Percentiles rank a stretch among this genome's conserved stretches.
Conservation (phyloP, 1,140 invertebrate genomes). For the Caenorhabditis brenneri region DNA sequence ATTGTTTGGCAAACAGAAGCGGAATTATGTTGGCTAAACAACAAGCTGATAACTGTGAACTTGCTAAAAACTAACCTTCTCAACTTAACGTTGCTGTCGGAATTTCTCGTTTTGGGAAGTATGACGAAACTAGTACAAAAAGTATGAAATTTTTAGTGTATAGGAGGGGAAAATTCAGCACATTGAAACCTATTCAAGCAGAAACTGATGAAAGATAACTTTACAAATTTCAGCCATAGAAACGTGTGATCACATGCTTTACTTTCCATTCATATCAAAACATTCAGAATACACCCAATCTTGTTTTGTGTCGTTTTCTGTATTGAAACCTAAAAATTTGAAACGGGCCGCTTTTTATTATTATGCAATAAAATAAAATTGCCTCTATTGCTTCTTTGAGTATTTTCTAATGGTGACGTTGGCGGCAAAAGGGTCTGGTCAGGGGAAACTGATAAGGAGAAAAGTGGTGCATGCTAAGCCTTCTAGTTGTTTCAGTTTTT, state of each 20-base stretch:
- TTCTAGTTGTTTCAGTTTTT: background rate
- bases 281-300: background rate
- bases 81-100: no score
- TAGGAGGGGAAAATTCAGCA: no score
- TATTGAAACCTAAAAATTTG: background rate
- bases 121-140: no score
- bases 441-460: background rate
- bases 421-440: slow-evolving; percentile 16
- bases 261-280: background rate
- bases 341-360: slow-evolving; percentile 10
- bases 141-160: no score
- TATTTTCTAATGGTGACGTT: slow-evolving; percentile 7
- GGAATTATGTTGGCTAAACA: no score
- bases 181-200: background rate
- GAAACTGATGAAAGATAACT: background rate
- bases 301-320: background rate
- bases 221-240: background rate
- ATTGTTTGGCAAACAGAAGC: no score
- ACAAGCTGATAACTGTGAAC: no score
- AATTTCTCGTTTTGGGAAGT: no score
- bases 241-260: background rate
- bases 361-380: slow-evolving; percentile 29
- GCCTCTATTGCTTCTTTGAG: slow-evolving; percentile 15
- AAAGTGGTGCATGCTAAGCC: slow-evolving; percentile 15
- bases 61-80: no score